Evolutionary conservation across 2,113 vertebrate species (phyloP), one percentile per base, ranked within the genome.

Genomic region (Scytalopus superciliaris): DNA sequence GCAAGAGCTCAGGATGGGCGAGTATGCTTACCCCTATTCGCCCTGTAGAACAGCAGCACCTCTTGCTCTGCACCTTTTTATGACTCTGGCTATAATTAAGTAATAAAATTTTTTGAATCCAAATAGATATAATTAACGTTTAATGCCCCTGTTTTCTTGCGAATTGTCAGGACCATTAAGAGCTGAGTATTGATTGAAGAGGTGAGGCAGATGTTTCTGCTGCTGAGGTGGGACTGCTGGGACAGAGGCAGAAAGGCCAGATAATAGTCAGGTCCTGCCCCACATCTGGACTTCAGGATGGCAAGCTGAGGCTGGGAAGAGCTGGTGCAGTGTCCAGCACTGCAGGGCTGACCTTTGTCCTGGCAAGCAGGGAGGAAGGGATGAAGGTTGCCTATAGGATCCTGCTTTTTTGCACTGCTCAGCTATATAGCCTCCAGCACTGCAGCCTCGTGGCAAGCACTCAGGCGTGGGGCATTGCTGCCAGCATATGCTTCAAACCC

Each of bases 101-200:
- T 97, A 95, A 97, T 98, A 97, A 97, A 84, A 47, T 84, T 96
- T 98, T 98, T 98, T 89, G 0, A 97, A 97, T 98, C 97, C 96
- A 97, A 98, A 98, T 97, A 98, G 97, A 97, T 97, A 98, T 93
- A 98, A 98, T 98, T 98, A 98, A 97, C 11, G 33, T 98, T 98
- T 98, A 98, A 98, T 97, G 96, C 96, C 95, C 87, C 95, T 98
- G 96, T 95, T 98, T 98, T 97, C 97, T 97, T 94, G 91, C 0
- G 91, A 96, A 93, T 97, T 96, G 93, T 97, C 97, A 95, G 97
- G 87, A 97, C 97, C 96, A 72, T 97, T 97, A 98, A 97, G 90
- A 96, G 90, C 70, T 55, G 88, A 55, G 94, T 97, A 96, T 96
- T 96, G 97, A 97, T 63, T 96, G 96, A 97, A 95, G 97, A 96